Base-by-base conservation (phyloP, 2,888 invertebrate species). In the Chloroclysta siterata region DNA sequence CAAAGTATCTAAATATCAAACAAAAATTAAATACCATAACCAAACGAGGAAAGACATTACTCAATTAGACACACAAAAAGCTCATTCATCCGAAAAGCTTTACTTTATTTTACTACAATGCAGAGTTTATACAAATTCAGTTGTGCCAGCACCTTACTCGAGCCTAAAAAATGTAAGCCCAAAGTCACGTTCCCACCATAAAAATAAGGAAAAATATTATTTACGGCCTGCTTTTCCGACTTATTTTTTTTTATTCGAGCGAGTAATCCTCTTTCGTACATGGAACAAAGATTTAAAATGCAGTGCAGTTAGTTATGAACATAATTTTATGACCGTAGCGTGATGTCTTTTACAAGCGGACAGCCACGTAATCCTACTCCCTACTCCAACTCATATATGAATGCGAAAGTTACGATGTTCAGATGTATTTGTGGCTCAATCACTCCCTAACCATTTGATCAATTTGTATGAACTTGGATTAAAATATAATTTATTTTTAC, bases 171-270 rank as follows among this genome's bases (percentile, higher is more conserved):
- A 66, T 60, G 36, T 66, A 42, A 60, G 65, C 60, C 57, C 58
- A 65, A 53, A 69, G 71, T 71, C 69, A 71, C 71, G 71, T 69
- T 65, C 59, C 56, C 47, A 63, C 67, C 62, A 68, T 71, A 71
- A 69, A 70, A 66, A 67, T 71, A 67, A 63, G 65, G 60, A 58
- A 67, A 70, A 69, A 67, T 60, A 66, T 68, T 58, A 66, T 71
- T 67, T 67, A 69, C 60, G 54, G 59, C 48, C 59, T 55, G 62
- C 65, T 60, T 55, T 64, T 53, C 56, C 39, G 62, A 66, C 51
- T 64, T 71, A 57, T 55, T 69, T 66, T 67, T 60, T 69, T 68
- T 67, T 22, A 64, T 60, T 65, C 47, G 41, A 53, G 42, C 59
- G 51, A 48, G 22, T 56, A 60, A 65, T 68, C 61, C 69, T 54